Evolutionary conservation across 2,113 vertebrate genomes (phyloP), one percentile per base, ranked within the genome.

Genomic region (Neotoma lepida): DNA sequence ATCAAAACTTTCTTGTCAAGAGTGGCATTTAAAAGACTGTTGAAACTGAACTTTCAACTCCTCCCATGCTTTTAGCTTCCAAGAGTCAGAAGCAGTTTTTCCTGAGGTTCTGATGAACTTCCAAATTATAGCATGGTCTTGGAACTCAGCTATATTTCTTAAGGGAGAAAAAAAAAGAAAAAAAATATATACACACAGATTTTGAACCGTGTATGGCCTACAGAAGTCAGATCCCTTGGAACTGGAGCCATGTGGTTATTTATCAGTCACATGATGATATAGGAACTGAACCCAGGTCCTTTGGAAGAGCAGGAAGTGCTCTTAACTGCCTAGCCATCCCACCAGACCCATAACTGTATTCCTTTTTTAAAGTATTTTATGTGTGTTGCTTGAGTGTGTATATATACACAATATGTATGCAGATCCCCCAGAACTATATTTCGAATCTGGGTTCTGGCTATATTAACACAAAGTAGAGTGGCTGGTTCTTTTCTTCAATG

Each of bases 101-200:
- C 41, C 41, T 92, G 91, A 88, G 30, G 26, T 88, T 93, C 22
- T 96, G 73, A 74, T 56, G 70, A 44, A 30, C 20, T 85, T 90
- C 24, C 33, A 49, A 56, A 64, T 95, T 89, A 46, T 1, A 70
- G 71, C 17, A 39, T 92, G 14, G 63, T 85, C 22, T 51, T 44
- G 9, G 49, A 92, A 66, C 4, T 95, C n/a, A 64, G 78, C 66
- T 84, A 6, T 63, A 41, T 30, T 82, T 82, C n/a, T 82, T 82
- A 26, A 24, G 35, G 35, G 64, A 33, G 17, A 51, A 18, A 33
- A 49, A 26, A 44, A 26, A 24, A 15, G 6, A 76, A 7, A 7
- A 74, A 74, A 63, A n/a, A n/a, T 9, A 63, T 9, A 68, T 1
- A 81, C 6, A 81, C 78, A 81, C 6, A 41, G 54, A 58, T 41